phyloP scores from a whole-genome alignment of 2,888 invertebrate genomes.

The Boloria selene region DNA sequence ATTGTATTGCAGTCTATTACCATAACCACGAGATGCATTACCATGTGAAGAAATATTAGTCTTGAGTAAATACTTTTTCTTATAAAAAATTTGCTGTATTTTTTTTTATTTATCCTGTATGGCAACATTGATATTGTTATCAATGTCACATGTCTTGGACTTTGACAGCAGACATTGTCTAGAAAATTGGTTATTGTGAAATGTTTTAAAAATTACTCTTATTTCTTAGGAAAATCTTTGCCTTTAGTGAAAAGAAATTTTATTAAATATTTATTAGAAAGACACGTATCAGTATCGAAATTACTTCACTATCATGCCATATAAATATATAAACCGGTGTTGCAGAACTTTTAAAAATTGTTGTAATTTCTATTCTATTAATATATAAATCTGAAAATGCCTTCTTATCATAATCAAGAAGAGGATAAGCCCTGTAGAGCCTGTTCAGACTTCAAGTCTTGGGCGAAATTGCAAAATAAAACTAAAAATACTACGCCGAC shows the following conservation, averaged over 20 bases:
- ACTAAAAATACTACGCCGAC: slow-evolving; percentile 48
- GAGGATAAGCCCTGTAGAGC: slow-evolving; percentile 85
- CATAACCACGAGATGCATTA: no score
- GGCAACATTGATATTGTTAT: slow-evolving; percentile 13
- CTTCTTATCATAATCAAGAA: slow-evolving; percentile 61
- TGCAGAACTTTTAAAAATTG: slow-evolving; percentile 50
- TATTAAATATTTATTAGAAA: neutral
- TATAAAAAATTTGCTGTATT: no score
- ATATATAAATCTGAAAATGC: slow-evolving; percentile 52
- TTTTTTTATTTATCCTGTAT: neutral
- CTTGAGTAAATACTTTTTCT: no score
- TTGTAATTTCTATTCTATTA: slow-evolving; percentile 36
- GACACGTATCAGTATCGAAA: neutral
- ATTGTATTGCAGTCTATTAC: no score
- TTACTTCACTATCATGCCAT: slow-evolving; percentile 23
- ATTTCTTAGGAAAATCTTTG: no score
- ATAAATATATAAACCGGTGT: slow-evolving; percentile 38
- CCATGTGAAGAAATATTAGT: no score
- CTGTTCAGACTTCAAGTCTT: slow-evolving; percentile 87
- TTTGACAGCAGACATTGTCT: slow-evolving; percentile 13
- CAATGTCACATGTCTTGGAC: slow-evolving; percentile 25
- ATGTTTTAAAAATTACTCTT: neutral
- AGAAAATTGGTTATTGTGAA: slow-evolving; percentile 14
- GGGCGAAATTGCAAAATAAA: slow-evolving; percentile 85
- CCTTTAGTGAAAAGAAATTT: neutral